A percentile compares a stretch with the other conserved stretches of the same genome.
These are phyloP conservation scores for Dryomyza anilis DNA, from an alignment of 2,888 invertebrate genomes.

Conservation along the genomic window DNA sequence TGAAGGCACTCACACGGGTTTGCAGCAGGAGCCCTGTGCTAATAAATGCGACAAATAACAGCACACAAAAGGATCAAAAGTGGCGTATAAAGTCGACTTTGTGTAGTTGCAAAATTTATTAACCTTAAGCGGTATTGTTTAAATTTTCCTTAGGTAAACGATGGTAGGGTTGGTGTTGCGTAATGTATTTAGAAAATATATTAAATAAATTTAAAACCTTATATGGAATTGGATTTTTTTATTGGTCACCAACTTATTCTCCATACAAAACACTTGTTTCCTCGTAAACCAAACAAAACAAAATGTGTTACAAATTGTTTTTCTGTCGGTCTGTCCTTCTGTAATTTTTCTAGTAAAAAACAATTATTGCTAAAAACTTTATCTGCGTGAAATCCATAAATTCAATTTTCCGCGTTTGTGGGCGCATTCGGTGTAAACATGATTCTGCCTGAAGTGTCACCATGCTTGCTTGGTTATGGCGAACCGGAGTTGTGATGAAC, in stretches of 20 bases:
- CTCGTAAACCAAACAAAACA: background rate
- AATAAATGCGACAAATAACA: slow-evolving; percentile 17
- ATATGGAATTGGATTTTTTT: background rate
- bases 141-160: too few species aligned
- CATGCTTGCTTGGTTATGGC: too few species aligned
- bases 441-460: slow-evolving; percentile 39
- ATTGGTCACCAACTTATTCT: background rate
- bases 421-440: slow-evolving; percentile 43
- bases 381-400: slow-evolving; percentile 61
- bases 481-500: too few species aligned
- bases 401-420: slow-evolving; percentile 62
- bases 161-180: too few species aligned
- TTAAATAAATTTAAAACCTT: background rate
- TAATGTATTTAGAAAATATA: background rate
- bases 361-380: slow-evolving; percentile 56
- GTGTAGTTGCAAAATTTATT: slow-evolving; percentile 52
- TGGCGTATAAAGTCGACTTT: slow-evolving; percentile 58
- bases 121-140: slow-evolving; percentile 20
- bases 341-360: slow-evolving; percentile 2
- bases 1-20: slow-evolving; percentile 12
- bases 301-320: too few species aligned
- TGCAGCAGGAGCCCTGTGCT: background rate
- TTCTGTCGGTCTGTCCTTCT: background rate
- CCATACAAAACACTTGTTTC: background rate
- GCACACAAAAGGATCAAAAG: slow-evolving; percentile 55